Conservation (phyloP, 2,888 invertebrate species). For the Cheilosia urbana region DNA sequence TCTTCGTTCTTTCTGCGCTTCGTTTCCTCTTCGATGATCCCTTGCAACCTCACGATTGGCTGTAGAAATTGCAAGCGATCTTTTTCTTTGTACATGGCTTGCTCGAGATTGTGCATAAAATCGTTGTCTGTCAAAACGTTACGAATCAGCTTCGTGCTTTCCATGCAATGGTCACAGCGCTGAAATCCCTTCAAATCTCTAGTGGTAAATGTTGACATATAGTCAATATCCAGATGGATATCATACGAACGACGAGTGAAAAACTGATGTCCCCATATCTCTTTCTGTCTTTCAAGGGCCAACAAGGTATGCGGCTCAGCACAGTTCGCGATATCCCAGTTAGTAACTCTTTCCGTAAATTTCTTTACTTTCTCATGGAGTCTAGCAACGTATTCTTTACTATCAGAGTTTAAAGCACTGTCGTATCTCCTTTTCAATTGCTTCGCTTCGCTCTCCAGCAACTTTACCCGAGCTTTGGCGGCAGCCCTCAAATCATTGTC, state of each 20-base stretch:
- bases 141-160: slow-evolving; percentile 2
- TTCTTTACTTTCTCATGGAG: neutral
- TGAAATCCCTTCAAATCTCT: neutral
- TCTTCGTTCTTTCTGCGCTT: neutral
- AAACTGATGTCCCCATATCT: neutral
- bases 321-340: slow-evolving; percentile 28
- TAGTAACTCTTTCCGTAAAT: neutral
- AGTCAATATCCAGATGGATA: slow-evolving; percentile 21
- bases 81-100: neutral
- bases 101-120: slow-evolving; percentile 6
- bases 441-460: neutral
- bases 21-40: slow-evolving; percentile 2
- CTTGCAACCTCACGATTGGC: slow-evolving; percentile 1
- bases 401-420: neutral
- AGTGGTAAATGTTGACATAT: slow-evolving; percentile 21
- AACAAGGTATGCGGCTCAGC: slow-evolving; percentile 33
- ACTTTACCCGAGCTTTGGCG: neutral
- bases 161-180: slow-evolving; percentile 34
- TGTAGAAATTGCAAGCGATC: neutral
- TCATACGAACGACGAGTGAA: slow-evolving; percentile 2
- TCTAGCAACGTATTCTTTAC: neutral
- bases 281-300: slow-evolving; percentile 1
- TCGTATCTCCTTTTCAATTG: neutral
- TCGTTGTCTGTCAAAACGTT: slow-evolving; percentile 41
- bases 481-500: neutral